Conservation (phyloP, 2,797 vertebrate species). For the Sparus aurata region DNA sequence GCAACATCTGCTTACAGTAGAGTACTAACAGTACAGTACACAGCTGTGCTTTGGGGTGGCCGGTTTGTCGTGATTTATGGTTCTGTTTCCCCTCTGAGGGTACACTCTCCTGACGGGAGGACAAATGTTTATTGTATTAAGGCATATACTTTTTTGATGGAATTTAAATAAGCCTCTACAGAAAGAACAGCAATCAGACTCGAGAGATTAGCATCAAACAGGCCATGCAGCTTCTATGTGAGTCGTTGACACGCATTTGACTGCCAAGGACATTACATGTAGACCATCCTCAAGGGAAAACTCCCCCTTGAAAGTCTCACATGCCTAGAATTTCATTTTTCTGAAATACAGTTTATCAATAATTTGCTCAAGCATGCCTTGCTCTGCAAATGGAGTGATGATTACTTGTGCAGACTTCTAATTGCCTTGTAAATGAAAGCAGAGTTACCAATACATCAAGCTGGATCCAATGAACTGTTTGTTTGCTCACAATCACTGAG, state of each 20-base stretch:
- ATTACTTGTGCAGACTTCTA: constrained; percentile 75
- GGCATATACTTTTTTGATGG: constrained; percentile 38
- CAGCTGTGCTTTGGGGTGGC: constrained; percentile 36
- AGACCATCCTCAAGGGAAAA: constrained; percentile 43
- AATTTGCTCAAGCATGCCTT: constrained; percentile 73
- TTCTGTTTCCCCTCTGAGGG: constrained; percentile 32
- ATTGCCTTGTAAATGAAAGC: constrained; percentile 74
- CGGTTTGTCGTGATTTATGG: constrained; percentile 54
- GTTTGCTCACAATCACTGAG: constrained; percentile 50
- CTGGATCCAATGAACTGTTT: constrained; percentile 44
- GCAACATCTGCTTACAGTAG: constrained; percentile 47
- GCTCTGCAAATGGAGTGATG: constrained; percentile 73
- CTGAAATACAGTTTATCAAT: constrained; percentile 75
- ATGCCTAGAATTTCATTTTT: constrained; percentile 65
- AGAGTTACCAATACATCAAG: constrained; percentile 67
- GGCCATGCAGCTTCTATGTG: constrained; percentile 17
- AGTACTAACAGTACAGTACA: constrained; percentile 17
- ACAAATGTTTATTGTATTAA: constrained; percentile 56
- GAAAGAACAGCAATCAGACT: constrained; percentile 30
- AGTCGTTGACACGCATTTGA: constrained; percentile 45
- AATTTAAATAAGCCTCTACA: constrained; percentile 57
- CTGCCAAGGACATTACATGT: constrained; percentile 52
- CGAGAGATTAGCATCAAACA: constrained; percentile 51
- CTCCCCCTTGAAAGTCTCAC: constrained; percentile 25
- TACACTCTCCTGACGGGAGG: constrained; percentile 35